These are phyloP conservation scores for Agrotis clavis DNA, from an alignment of 2,888 invertebrate genomes.

Conservation along the genomic window DNA sequence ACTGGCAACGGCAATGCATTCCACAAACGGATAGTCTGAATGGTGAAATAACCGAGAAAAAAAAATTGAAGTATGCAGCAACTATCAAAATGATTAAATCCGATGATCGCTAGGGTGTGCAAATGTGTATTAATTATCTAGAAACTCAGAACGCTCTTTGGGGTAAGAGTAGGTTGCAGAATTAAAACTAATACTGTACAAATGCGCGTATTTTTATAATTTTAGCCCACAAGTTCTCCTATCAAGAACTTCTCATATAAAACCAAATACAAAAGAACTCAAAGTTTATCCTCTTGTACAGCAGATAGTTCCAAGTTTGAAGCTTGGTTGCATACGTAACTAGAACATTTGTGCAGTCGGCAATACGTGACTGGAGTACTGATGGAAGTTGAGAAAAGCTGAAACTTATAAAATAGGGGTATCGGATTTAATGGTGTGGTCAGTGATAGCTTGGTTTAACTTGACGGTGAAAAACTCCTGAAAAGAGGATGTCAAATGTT, in stretches of 20 bases:
- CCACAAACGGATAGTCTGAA: no score
- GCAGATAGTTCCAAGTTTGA: conserved; percentile 36
- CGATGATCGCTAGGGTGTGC: no score
- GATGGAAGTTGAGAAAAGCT: conserved; percentile 1
- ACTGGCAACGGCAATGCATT: no score
- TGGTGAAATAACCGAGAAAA: no score
- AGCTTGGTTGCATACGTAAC: conserved; percentile 54
- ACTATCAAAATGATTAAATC: no score
- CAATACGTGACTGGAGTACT: conserved; percentile 39
- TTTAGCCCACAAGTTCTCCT: conserved; percentile 5
- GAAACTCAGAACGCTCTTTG: no score
- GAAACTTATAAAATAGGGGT: conserved; percentile 8
- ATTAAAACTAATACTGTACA: no score
- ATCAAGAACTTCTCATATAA: conserved; percentile 27
- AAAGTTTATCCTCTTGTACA: conserved; percentile 41
- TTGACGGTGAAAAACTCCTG: background rate
- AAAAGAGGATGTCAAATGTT: no score
- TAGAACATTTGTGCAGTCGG: conserved; percentile 50
- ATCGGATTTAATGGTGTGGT: conserved; percentile 19
- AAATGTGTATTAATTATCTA: no score
- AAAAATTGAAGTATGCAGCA: no score
- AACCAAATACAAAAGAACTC: conserved; percentile 17
- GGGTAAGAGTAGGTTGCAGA: no score
- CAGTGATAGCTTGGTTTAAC: background rate
- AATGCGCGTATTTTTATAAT: no score